A percentile compares a stretch with the other conserved stretches of the same genome.
phyloP scores from a whole-genome alignment of 2,797 vertebrate genomes.

The Buphagus erythrorhynchus region DNA sequence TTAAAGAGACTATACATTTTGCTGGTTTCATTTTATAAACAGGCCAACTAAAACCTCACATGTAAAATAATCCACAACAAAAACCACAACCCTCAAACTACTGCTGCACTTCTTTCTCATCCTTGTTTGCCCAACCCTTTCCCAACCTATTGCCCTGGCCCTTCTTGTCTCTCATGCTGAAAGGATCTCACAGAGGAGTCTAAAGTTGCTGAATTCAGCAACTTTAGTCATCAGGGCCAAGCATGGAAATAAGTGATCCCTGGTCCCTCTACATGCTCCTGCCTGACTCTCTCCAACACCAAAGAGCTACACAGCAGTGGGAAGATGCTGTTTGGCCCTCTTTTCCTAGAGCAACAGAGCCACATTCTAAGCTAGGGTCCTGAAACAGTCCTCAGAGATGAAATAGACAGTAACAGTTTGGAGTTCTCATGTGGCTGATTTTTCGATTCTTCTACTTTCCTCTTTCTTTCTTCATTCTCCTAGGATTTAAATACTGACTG shows the following conservation, averaged over 20 bases:
- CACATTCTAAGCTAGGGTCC: background rate
- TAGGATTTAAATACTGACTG: constrained; percentile 12
- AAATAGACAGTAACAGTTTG: background rate
- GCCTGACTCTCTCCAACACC: background rate
- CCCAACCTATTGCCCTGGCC: background rate
- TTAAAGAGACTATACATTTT: background rate
- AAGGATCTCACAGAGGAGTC: background rate
- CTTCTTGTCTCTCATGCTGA: background rate
- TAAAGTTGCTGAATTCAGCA: background rate
- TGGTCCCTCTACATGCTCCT: background rate
- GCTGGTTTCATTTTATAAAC: background rate
- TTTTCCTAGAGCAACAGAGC: background rate
- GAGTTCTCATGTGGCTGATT: background rate
- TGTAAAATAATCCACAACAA: background rate
- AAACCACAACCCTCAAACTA: background rate
- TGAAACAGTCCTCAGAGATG: background rate
- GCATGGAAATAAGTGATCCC: background rate
- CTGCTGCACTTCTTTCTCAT: background rate
- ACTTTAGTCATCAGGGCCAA: background rate
- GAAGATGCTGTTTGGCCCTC: background rate
- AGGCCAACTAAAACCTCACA: background rate
- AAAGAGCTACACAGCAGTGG: background rate
- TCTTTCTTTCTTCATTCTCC: background rate
- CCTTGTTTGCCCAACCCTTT: background rate
- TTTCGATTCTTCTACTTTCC: background rate